phyloP scores from a whole-genome alignment of 2,113 vertebrate genomes.

The Heteronetta atricapilla region DNA sequence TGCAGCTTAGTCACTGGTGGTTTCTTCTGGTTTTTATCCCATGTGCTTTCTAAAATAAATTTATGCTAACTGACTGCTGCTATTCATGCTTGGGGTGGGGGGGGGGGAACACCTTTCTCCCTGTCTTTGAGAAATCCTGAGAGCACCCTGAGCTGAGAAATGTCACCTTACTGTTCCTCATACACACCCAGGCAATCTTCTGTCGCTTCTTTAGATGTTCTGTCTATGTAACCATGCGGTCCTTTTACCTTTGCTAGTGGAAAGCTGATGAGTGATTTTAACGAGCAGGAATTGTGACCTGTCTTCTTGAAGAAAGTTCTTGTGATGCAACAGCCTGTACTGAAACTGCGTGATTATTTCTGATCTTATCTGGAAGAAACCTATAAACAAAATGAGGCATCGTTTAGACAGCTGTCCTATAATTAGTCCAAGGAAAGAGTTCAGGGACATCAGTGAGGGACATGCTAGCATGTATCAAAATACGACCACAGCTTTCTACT shows the following conservation, averaged over 20 bases:
- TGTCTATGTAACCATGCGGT: accelerated
- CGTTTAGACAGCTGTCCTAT: neutral
- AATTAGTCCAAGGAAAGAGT: neutral
- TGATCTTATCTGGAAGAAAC: neutral
- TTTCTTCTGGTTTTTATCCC: neutral
- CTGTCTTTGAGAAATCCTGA: neutral
- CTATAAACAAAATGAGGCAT: neutral
- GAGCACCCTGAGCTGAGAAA: neutral
- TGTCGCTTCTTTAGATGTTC: neutral
- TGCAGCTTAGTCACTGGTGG: neutral
- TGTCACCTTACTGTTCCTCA: neutral
- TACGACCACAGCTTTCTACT: neutral
- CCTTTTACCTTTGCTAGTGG: neutral
- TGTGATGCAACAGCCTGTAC: neutral
- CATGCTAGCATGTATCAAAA: neutral
- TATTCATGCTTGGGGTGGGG: neutral
- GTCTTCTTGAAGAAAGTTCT: neutral
- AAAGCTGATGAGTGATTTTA: neutral
- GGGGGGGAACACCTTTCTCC: neutral
- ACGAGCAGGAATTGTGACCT: neutral
- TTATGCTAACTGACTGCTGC: neutral
- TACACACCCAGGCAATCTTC: neutral
- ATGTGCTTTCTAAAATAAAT: neutral
- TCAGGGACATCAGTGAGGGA: neutral
- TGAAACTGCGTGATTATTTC: neutral